Percentiles rank a stretch among this genome's conserved stretches.
phyloP scores from a whole-genome alignment of 1,140 invertebrate genomes.

The Drosophila erecta region DNA sequence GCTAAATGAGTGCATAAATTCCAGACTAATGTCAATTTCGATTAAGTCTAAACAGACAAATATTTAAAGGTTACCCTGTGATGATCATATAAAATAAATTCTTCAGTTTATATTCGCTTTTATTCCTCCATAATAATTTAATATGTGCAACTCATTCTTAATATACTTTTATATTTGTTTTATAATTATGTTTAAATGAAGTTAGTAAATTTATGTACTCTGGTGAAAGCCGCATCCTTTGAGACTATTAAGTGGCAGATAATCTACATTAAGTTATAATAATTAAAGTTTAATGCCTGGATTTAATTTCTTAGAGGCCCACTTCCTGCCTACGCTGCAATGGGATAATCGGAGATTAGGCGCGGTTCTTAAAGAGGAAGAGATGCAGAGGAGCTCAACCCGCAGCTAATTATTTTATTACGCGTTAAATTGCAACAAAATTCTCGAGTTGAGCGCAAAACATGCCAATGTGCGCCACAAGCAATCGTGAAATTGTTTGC shows the following conservation, averaged over 20 bases:
- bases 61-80: constrained; percentile 17
- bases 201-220: too few relatives aligned
- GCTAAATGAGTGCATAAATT: constrained; percentile 41
- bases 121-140: too few relatives aligned
- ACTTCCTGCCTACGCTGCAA: constrained; percentile 4
- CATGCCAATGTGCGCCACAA: constrained; percentile 77
- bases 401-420: constrained; percentile 79
- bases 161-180: too few relatives aligned
- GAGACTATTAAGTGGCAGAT: not conserved
- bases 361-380: not conserved
- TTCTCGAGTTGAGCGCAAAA: constrained; percentile 72
- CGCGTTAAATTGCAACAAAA: constrained; percentile 82
- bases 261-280: not conserved
- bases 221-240: too few relatives aligned
- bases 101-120: too few relatives aligned
- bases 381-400: not conserved
- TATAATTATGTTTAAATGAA: too few relatives aligned
- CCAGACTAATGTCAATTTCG: constrained; percentile 33
- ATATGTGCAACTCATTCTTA: too few relatives aligned
- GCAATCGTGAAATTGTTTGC: constrained; percentile 80
- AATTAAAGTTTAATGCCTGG: constrained; percentile 1
- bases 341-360: constrained; percentile 12
- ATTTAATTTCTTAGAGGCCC: constrained; percentile 2
- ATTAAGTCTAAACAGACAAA: constrained; percentile 27
- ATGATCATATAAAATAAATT: not conserved